These are phyloP conservation scores for Atrina japonica DNA, from an alignment of 2,888 invertebrate genomes.

Conservation along the genomic window DNA sequence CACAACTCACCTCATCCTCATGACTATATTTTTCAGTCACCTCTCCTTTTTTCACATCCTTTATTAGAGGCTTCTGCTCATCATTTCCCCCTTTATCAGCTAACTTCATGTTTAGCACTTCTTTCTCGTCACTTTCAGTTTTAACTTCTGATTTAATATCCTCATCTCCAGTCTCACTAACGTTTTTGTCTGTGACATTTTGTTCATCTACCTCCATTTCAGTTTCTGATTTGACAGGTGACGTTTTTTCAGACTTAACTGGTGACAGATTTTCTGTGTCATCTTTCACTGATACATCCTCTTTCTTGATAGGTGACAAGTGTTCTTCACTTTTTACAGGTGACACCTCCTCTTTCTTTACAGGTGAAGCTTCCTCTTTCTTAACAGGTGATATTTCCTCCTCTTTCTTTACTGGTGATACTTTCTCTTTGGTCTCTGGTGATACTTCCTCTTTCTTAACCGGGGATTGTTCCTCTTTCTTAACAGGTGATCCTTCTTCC, in stretches of 20 bases:
- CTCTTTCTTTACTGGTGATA: slow-evolving; percentile 44
- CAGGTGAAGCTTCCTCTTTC: slow-evolving; percentile 20
- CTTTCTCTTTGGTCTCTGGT: slow-evolving; percentile 41
- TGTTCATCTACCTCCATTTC: slow-evolving; percentile 29
- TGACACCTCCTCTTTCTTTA: slow-evolving; percentile 33
- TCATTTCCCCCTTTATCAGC: slow-evolving; percentile 2
- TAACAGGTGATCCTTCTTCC: slow-evolving; percentile 17
- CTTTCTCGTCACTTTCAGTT: slow-evolving; percentile 5
- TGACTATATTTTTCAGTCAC: slow-evolving; percentile 11
- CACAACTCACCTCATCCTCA: slow-evolving; percentile 36
- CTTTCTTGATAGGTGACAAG: slow-evolving; percentile 29
- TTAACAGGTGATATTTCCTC: slow-evolving; percentile 34
- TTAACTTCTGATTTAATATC: slow-evolving; percentile 7
- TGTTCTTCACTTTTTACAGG: slow-evolving; percentile 26
- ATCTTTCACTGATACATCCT: slow-evolving; percentile 29
- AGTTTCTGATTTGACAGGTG: slow-evolving; percentile 27
- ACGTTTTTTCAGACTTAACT: slow-evolving; percentile 18
- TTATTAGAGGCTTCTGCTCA: slow-evolving; percentile 16
- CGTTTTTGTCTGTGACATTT: slow-evolving; percentile 35
- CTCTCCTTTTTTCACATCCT: neutral
- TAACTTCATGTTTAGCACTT: neutral
- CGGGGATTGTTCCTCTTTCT: slow-evolving; percentile 35
- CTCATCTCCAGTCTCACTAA: slow-evolving; percentile 27
- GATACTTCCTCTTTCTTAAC: slow-evolving; percentile 42
- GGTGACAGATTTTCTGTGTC: slow-evolving; percentile 31